Evolutionary conservation across 1,140 invertebrate genomes (phyloP).

Genomic region (Varroa destructor): DNA sequence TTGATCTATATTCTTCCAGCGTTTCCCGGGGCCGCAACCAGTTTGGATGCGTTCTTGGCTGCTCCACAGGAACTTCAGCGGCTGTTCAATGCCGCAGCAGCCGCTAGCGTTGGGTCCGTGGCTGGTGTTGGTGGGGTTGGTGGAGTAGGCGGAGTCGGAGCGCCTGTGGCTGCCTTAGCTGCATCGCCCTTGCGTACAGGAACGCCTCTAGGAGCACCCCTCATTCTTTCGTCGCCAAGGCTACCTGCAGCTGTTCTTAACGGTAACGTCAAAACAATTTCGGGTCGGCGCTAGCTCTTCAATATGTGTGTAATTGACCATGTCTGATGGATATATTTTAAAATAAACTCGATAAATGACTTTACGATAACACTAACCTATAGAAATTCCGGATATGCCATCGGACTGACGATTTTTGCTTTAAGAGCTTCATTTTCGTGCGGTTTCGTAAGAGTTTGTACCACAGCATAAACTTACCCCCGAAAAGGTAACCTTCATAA

Average conservation of each 20-base stretch:
- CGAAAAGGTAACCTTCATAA: no score
- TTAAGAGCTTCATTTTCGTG: no score
- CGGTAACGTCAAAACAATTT: slow-evolving; percentile 38
- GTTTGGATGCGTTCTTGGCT: slow-evolving; percentile 4
- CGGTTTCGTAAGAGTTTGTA: no score
- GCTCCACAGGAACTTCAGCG: slow-evolving; percentile 32
- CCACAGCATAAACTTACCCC: no score
- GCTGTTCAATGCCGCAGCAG: slow-evolving; percentile 31
- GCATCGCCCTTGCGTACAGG: slow-evolving; percentile 54
- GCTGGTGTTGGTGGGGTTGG: no score
- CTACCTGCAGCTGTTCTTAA: slow-evolving; percentile 56
- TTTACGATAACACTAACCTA: no score
- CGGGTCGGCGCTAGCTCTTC: background rate
- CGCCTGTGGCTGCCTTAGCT: slow-evolving; percentile 50
- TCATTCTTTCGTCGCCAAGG: slow-evolving; percentile 65
- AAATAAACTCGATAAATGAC: no score
- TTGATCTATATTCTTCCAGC: background rate
- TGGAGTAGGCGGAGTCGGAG: slow-evolving; percentile 40
- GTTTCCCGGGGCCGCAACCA: background rate
- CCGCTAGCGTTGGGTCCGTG: no score
- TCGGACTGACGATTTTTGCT: no score
- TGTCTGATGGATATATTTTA: no score
- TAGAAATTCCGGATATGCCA: no score
- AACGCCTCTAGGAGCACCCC: slow-evolving; percentile 52
- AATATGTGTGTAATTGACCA: background rate